Evolutionary conservation across 92 coral and sea anemone species (phyloP), one percentile per base, ranked within the genome.

Genomic region (Zoanthus gigantus): DNA sequence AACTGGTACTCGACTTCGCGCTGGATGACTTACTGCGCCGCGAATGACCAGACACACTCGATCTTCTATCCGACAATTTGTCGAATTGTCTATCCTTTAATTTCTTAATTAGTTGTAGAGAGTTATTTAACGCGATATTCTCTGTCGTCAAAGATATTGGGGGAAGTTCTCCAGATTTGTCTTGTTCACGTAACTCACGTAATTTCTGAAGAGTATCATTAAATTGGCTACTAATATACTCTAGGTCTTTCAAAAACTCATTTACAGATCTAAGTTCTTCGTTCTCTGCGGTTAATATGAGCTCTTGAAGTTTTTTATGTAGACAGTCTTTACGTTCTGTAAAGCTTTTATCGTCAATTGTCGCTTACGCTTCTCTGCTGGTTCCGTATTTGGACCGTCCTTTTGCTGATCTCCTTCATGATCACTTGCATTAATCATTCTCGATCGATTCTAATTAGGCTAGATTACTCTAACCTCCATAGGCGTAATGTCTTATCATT

Each of bases 11-110:
- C 15, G 88, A 54, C 9, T 47, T 46, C 7, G 88, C 72, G 72
- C 72, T 23, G 37, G 72, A 67, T 32, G 72, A 67, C 65, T 58
- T 58, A 4, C 65, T 58, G 72, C 89, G 61, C 44, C 37, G 65
- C 32, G 61, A 86, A n/a, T 61, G 75, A 75, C 23, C 82, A 75
- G 83, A 31, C 15, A 15, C 32, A 54, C 57, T 34, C 44, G 83
- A 74, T 60, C 32, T 67, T 67, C 2, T 67, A 30, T 72, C 88
- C 82, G 76, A 84, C 88, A 71, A 73, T 84, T 73, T 84, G 82
- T 84, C 77, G 63, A 82, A 84, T 48, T 84, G 67, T 37, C 78
- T 73, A 84, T 66, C 71, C 71, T 73, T 84, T 73, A 73, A 53
- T 84, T 72, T 31, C 56, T 50, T 84, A 17, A 72, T n/a, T 29